Conservation (phyloP, 35 echinoderm and acorn worm genomes). For the Nesometra sesokonis region DNA sequence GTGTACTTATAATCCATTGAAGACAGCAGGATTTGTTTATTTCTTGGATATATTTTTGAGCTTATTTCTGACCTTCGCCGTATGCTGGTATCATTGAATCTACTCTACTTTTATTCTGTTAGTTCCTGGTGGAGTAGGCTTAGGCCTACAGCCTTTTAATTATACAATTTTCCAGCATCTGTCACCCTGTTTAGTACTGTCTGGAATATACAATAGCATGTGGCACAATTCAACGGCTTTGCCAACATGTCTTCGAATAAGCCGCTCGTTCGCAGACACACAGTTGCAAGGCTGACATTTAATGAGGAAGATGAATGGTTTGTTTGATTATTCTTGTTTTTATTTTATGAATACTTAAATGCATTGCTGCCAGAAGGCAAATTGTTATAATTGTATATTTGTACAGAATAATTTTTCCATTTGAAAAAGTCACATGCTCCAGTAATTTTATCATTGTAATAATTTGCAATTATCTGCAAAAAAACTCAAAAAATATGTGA, state of each 20-base stretch:
- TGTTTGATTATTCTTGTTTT: not conserved
- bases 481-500: too few species aligned
- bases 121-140: not conserved
- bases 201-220: not conserved
- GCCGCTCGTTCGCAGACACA: not conserved
- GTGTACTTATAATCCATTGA: not conserved
- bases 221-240: not conserved
- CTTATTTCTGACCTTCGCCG: not conserved
- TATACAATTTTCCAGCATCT: not conserved
- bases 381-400: too few species aligned
- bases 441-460: too few species aligned
- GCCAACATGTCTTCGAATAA: not conserved
- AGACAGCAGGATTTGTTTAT: not conserved
- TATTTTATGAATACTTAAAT: too few species aligned
- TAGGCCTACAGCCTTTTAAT: not conserved
- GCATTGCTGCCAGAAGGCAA: too few species aligned
- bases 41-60: not conserved
- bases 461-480: too few species aligned
- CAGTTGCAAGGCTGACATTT: not conserved
- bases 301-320: not conserved
- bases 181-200: not conserved
- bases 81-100: not conserved
- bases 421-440: too few species aligned
- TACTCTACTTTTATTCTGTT: not conserved
- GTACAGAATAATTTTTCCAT: too few species aligned